Evolutionary conservation across 2,797 vertebrate genomes (phyloP).

Genomic region (Peromyscus nudipes): DNA sequence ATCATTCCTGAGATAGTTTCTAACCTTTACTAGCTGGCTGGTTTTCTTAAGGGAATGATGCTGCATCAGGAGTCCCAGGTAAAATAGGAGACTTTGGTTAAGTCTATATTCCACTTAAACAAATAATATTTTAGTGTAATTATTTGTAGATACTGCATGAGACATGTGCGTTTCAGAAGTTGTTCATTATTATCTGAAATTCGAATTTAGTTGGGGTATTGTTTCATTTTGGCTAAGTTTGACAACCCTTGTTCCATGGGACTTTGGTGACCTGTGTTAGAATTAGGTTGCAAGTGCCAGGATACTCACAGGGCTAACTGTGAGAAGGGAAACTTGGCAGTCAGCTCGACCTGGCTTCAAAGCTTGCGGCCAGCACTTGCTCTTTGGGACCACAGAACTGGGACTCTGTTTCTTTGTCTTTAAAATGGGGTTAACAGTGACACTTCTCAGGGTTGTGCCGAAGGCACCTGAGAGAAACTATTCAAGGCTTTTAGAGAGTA

Average conservation of each 20-base stretch:
- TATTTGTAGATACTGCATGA: not conserved
- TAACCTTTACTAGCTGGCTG: not conserved
- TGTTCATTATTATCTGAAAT: slow-evolving; percentile 5
- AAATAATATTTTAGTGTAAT: slow-evolving; percentile 29
- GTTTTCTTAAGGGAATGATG: slow-evolving; percentile 4
- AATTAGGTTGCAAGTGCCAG: not conserved
- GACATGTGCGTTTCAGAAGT: not conserved
- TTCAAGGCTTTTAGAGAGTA: not conserved
- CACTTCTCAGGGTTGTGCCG: not conserved
- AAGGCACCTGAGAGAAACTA: not conserved
- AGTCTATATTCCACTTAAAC: slow-evolving; percentile 57
- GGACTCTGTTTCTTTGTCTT: slow-evolving; percentile 16
- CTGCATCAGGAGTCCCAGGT: not conserved
- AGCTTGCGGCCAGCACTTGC: not conserved
- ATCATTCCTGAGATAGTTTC: not conserved
- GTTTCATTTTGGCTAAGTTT: not conserved
- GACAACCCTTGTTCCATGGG: not conserved
- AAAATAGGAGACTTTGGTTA: not conserved
- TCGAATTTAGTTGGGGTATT: not conserved
- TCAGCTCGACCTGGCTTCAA: not conserved
- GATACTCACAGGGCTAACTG: not conserved
- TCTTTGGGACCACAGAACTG: not conserved
- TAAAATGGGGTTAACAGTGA: not conserved
- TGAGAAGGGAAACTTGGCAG: not conserved
- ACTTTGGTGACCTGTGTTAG: not conserved